Conservation (phyloP, 2,797 vertebrate species). For the Rhinogobio ventralis region DNA sequence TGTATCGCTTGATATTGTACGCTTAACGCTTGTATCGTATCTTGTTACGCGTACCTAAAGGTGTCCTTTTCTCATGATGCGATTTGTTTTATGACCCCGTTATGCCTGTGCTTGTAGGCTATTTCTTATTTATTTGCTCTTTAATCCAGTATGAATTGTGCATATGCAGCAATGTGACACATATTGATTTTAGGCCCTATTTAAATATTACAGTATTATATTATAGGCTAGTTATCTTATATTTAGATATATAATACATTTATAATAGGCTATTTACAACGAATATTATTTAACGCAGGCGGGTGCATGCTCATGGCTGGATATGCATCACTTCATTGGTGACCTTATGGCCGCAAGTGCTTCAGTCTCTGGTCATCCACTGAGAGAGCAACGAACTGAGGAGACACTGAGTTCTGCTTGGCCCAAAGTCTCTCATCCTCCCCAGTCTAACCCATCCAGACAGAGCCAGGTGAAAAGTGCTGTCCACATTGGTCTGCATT, state of each 20-base stretch:
- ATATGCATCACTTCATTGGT: constrained; percentile 82
- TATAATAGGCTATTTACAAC: not conserved
- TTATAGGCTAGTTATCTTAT: not conserved
- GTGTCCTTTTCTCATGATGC: constrained; percentile 30
- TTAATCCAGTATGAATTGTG: not conserved
- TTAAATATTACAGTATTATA: not conserved
- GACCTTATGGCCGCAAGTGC: constrained; percentile 78
- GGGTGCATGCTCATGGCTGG: constrained; percentile 79
- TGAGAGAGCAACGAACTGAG: constrained; percentile 68
- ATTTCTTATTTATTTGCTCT: not conserved
- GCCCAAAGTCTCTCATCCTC: constrained; percentile 64
- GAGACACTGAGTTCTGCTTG: constrained; percentile 71
- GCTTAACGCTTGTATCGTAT: constrained; percentile 18
- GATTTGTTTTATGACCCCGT: not conserved
- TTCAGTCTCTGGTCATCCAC: constrained; percentile 57
- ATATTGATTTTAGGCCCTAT: not conserved
- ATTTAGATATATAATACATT: not conserved
- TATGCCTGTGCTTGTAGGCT: not conserved
- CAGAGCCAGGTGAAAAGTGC: constrained; percentile 64
- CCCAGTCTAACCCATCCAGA: constrained; percentile 52
- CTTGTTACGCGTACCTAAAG: constrained; percentile 22
- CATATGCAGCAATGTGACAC: not conserved
- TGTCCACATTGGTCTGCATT: constrained; percentile 38
- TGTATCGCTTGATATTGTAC: constrained; percentile 10
- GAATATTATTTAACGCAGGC: constrained; percentile 58